Evolutionary conservation across 2,797 vertebrate genomes (phyloP).

Genomic region (Gymnothorax javanicus): DNA sequence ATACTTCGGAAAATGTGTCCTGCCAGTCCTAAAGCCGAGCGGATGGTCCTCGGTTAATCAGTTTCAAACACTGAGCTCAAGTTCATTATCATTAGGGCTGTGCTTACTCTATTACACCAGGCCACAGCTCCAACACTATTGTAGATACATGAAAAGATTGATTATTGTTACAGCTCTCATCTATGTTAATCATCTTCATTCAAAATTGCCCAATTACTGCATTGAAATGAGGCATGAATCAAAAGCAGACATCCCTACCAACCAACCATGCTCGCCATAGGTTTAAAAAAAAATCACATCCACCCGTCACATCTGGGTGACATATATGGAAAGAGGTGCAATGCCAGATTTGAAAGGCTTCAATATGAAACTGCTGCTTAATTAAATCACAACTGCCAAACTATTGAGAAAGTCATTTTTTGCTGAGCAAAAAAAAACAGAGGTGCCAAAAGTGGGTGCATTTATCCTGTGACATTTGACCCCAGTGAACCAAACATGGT

Average conservation of each 20-base stretch:
- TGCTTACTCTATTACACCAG: not conserved
- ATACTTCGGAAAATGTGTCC: not conserved
- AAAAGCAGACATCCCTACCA: not conserved
- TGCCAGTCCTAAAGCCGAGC: not conserved
- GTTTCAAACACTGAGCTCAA: not conserved
- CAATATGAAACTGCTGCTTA: not conserved
- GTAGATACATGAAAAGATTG: conserved; percentile 39
- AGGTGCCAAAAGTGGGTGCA: too few relatives aligned
- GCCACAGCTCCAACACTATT: conserved; percentile 21
- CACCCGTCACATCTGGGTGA: not conserved
- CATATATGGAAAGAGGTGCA: conserved; percentile 27
- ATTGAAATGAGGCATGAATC: not conserved
- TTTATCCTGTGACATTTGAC: too few relatives aligned
- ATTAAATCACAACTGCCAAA: not conserved
- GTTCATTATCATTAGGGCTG: conserved; percentile 1
- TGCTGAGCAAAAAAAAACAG: too few relatives aligned
- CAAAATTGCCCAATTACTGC: conserved; percentile 41
- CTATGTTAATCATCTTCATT: conserved; percentile 50
- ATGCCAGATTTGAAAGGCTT: not conserved
- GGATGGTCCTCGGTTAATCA: not conserved
- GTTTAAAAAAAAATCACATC: not conserved
- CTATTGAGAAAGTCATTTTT: too few relatives aligned
- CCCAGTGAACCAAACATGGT: too few relatives aligned
- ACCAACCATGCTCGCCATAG: not conserved
- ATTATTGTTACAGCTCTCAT: conserved; percentile 18